Conservation (phyloP, 2,113 vertebrate species). For the Pao palembangensis region DNA sequence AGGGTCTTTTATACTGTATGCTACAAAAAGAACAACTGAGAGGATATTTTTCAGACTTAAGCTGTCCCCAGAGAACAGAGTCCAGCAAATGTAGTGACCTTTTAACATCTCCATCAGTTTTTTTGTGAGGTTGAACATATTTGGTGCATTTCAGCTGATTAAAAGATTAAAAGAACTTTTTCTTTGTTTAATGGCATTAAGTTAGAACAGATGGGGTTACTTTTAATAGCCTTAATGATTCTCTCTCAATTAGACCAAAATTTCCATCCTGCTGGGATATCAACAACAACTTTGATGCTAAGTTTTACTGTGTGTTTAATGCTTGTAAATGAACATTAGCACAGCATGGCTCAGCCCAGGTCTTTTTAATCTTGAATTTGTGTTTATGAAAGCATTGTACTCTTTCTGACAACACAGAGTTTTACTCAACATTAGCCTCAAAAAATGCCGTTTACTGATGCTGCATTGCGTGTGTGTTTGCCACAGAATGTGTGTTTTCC, state of each 20-base stretch:
- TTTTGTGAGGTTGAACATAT: not conserved
- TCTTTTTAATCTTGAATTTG: too few species aligned
- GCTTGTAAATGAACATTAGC: too few species aligned
- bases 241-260: not conserved
- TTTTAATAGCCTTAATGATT: not conserved
- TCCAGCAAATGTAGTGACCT: not conserved
- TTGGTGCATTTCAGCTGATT: not conserved
- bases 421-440: not conserved
- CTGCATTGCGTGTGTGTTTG: conserved; percentile 8
- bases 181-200: not conserved
- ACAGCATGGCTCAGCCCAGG: too few species aligned
- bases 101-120: not conserved
- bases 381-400: conserved; percentile 2
- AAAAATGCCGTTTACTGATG: conserved; percentile 18
- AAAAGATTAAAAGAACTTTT: not conserved
- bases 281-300: not conserved
- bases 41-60: not conserved
- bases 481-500: conserved; percentile 7
- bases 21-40: not conserved
- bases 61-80: not conserved
- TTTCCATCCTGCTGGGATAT: not conserved
- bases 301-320: too few species aligned
- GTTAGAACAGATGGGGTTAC: not conserved
- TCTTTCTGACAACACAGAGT: not conserved
- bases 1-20: not conserved